Evolutionary conservation across 2,113 vertebrate genomes (phyloP), one percentile per base, ranked within the genome.

Genomic region (crab-eating macaque (Macaca fascicularis)): DNA sequence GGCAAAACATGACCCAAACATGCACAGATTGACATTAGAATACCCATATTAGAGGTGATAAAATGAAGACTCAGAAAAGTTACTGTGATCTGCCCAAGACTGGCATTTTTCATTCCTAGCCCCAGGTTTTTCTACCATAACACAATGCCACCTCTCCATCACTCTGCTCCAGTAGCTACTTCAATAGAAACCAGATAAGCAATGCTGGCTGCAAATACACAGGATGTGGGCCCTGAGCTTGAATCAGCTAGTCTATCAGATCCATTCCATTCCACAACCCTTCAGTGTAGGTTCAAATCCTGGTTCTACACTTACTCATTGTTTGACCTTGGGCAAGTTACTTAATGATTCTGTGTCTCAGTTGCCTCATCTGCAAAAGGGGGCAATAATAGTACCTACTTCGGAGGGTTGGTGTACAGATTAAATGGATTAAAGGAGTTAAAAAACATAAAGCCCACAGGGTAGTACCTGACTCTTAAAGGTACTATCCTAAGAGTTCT

Each of bases 291-390:
- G 75, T 82, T 89, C 43, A 88, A 67, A 94, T 67, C 59, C 74
- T 94, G 78, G 84, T 59, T 95, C 85, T 75, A 69, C 1, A 67
- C 13, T 85, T 72, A 80, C 23, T 96, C 22, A 27, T 19, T 88
- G 17, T 79, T 96, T 94, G n/a, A 94, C 11, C 45, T 64, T 89
- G 35, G 82, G 10, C 20, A 94, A 94, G 69, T 94, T n/a, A 50
- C 52, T 45, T 94, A 30, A 78, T 50, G 57, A 79, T 80, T 92
- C n/a, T 93, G 69, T 80, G 82, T n/a, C 70, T 88, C 52, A 48
- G 48, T 6, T 86, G 59, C 50, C 86, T 88, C 75, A 87, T 70
- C 32, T 93, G 52, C 23, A 92, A 82, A 89, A 4, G 55, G 74
- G 52, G 67, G 82, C 25, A 92, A 50, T 32, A 88, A 87, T 0